Percentiles rank a stretch among this genome's conserved stretches.
Evolutionary conservation across 2,888 invertebrate genomes (phyloP).

Genomic region (Sphinx pinastri): DNA sequence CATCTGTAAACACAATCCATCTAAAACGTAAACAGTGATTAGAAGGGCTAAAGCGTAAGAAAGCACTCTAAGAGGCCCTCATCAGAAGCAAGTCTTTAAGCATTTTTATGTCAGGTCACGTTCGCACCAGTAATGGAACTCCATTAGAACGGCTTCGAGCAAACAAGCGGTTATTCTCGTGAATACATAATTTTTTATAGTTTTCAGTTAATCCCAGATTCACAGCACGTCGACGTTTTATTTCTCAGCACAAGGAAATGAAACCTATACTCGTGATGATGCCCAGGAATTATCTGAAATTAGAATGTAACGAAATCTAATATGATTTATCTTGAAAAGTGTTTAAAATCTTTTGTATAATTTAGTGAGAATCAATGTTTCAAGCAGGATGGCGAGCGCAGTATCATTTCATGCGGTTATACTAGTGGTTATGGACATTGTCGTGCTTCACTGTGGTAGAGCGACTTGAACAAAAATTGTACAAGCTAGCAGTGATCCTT

Average conservation of each 20-base stretch:
- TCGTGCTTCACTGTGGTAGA: no score
- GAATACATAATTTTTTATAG: constrained; percentile 36
- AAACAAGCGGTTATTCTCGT: constrained; percentile 22
- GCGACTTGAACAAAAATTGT: no score
- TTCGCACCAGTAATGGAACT: constrained; percentile 20
- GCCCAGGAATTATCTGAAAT: not conserved
- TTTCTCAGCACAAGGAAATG: constrained; percentile 21
- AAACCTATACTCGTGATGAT: not conserved
- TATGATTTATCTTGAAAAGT: no score
- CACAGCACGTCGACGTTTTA: constrained; percentile 15
- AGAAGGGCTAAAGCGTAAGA: not conserved
- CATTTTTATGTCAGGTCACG: constrained; percentile 53
- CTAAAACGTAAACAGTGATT: constrained; percentile 20
- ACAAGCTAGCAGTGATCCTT: no score
- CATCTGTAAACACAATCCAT: not conserved
- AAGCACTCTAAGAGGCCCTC: constrained; percentile 9
- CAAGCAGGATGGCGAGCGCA: no score
- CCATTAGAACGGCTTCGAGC: constrained; percentile 23
- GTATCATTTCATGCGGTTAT: no score
- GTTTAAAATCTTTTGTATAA: no score
- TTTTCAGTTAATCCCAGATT: constrained; percentile 30
- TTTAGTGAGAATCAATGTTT: no score
- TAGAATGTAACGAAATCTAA: no score
- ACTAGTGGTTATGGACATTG: no score
- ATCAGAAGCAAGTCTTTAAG: constrained; percentile 28